phyloP scores from a whole-genome alignment of 2,888 invertebrate species.

The Trissolcus brochymenae region DNA sequence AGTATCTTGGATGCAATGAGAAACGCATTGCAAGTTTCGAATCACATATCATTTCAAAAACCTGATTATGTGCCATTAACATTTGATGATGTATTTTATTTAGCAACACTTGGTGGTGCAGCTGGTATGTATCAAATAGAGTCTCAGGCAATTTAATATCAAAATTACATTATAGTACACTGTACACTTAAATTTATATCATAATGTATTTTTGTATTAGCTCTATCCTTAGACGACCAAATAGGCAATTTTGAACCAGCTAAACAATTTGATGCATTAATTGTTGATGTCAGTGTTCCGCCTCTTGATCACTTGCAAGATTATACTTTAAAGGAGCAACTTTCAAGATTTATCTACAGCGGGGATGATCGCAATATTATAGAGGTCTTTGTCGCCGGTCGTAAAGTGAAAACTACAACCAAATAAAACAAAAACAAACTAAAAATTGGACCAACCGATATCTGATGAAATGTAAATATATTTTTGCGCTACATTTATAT shows the following conservation, averaged over 20 bases:
- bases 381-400: constrained; percentile 86
- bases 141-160: too few species aligned
- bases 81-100: constrained; percentile 87
- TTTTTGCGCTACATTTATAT: too few species aligned
- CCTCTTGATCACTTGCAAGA: constrained; percentile 78
- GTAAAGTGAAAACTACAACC: constrained; percentile 71
- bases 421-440: background rate
- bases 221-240: constrained; percentile 83
- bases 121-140: constrained; percentile 60
- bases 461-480: too few species aligned
- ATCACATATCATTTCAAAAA: constrained; percentile 80
- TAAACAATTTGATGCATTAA: constrained; percentile 91
- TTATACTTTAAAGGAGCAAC: constrained; percentile 79
- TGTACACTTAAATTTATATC: constrained; percentile 16
- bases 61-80: constrained; percentile 79
- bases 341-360: constrained; percentile 86
- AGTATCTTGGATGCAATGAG: constrained; percentile 87
- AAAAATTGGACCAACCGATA: too few species aligned
- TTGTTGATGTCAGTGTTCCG: constrained; percentile 82
- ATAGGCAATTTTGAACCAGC: constrained; percentile 88
- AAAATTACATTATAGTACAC: too few species aligned
- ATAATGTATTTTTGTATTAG: constrained; percentile 75
- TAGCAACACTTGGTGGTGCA: constrained; percentile 93
- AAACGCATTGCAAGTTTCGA: constrained; percentile 85
- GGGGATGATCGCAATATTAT: constrained; percentile 91